Conservation (phyloP, 64 coral and sea anemone genomes). For the Acropora tenuis region DNA sequence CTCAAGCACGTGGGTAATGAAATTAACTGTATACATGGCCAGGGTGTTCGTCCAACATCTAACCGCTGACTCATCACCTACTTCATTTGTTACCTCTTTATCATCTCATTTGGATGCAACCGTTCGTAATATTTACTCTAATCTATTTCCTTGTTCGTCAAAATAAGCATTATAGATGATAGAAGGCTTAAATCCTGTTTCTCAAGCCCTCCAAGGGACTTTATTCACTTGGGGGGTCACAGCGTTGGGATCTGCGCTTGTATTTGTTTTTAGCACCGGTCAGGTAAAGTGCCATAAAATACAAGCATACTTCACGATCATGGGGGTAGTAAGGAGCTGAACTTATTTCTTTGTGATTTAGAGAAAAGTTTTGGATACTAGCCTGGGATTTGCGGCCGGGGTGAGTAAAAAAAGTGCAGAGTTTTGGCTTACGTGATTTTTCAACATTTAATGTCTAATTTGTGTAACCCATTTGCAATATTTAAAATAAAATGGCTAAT, state of each 20-base stretch:
- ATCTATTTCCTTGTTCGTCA: not conserved
- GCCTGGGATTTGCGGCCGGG: conserved; percentile 98
- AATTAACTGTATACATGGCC: not conserved
- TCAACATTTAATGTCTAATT: too few species aligned
- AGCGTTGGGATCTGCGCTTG: conserved; percentile 85
- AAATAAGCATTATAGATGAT: conserved; percentile 67
- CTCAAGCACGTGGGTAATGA: too few species aligned
- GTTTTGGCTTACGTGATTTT: too few species aligned
- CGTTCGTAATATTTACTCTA: not conserved
- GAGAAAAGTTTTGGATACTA: conserved; percentile 97
- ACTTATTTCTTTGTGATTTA: conserved; percentile 37
- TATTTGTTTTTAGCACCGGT: conserved; percentile 89
- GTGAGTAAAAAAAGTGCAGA: conserved; percentile 43
- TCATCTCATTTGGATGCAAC: too few species aligned
- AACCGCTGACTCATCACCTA: not conserved
- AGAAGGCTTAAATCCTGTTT: conserved; percentile 76
- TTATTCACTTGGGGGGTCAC: conserved; percentile 98
- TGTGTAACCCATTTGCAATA: too few species aligned
- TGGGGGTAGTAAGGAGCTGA: too few species aligned
- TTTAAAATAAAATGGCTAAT: too few species aligned
- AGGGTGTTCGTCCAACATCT: not conserved
- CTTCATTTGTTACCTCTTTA: not conserved
- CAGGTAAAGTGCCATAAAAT: conserved; percentile 59
- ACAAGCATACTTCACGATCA: too few species aligned
- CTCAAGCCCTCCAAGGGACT: conserved; percentile 90